Evolutionary conservation across 2,113 vertebrate species (phyloP).

Genomic region (Psittacus erithacus): DNA sequence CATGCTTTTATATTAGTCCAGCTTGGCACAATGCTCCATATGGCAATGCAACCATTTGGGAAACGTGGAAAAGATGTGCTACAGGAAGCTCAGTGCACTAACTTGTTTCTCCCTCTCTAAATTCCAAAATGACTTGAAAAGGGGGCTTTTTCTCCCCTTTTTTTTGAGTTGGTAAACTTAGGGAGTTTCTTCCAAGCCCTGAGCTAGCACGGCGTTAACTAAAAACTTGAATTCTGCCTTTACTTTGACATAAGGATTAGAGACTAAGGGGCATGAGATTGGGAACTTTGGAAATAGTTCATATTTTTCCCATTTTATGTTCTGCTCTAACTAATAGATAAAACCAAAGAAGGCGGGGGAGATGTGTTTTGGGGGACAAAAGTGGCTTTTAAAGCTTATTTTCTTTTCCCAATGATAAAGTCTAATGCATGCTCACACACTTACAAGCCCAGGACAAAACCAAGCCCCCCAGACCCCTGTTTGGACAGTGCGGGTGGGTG

Average conservation of each 20-base stretch:
- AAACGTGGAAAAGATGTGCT: background rate
- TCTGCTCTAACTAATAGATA: background rate
- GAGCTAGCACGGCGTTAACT: background rate
- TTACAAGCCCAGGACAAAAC: background rate
- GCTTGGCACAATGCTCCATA: background rate
- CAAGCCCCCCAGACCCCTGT: background rate
- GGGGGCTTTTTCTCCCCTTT: no score
- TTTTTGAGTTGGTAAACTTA: background rate
- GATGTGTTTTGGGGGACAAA: background rate
- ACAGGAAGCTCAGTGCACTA: background rate
- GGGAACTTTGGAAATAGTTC: background rate
- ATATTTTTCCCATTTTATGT: background rate
- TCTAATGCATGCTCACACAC: fast-evolving
- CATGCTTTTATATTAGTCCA: background rate
- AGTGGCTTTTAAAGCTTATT: background rate
- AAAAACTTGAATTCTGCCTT: background rate
- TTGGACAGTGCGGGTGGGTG: background rate
- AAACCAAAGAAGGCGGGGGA: background rate
- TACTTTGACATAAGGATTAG: background rate
- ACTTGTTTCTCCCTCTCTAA: background rate
- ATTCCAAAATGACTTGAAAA: background rate
- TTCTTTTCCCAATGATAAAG: background rate
- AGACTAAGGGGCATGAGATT: background rate
- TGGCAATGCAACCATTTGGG: background rate
- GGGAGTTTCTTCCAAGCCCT: background rate